These are phyloP conservation scores for Allacma fusca DNA, from an alignment of 2,888 invertebrate genomes.

Conservation along the genomic window DNA sequence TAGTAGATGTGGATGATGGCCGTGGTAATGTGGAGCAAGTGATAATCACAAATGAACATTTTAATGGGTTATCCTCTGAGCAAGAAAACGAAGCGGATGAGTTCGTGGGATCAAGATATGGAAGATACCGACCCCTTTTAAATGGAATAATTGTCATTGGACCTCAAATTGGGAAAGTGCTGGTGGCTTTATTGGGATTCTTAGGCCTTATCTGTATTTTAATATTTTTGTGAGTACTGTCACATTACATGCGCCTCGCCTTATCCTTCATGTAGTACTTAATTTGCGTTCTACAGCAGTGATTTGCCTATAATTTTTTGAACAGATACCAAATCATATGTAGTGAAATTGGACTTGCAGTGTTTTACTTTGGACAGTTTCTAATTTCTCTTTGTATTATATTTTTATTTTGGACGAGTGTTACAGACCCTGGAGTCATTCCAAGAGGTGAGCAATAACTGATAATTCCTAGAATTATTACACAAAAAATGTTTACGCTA, in stretches of 20 bases:
- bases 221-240: conserved; percentile 19
- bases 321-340: not conserved
- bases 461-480: not conserved
- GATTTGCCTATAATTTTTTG: no score
- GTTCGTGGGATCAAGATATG: conserved; percentile 8
- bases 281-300: no score
- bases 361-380: not conserved
- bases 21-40: conserved; percentile 33
- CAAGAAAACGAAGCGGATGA: conserved; percentile 4
- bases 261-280: no score
- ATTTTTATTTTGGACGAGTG: conserved; percentile 20
- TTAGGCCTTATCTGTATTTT: not conserved
- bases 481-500: not conserved
- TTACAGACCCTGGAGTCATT: conserved; percentile 37
- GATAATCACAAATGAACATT: conserved; percentile 21
- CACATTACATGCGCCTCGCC: no score
- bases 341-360: not conserved
- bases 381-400: not conserved
- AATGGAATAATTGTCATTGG: conserved; percentile 25
- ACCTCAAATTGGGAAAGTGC: conserved; percentile 20
- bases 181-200: not conserved
- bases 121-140: not conserved
- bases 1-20: conserved; percentile 35
- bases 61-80: not conserved
- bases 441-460: conserved; percentile 25